Base-by-base conservation (phyloP, 2,113 vertebrate species). In the Corythoichthys intestinalis region DNA sequence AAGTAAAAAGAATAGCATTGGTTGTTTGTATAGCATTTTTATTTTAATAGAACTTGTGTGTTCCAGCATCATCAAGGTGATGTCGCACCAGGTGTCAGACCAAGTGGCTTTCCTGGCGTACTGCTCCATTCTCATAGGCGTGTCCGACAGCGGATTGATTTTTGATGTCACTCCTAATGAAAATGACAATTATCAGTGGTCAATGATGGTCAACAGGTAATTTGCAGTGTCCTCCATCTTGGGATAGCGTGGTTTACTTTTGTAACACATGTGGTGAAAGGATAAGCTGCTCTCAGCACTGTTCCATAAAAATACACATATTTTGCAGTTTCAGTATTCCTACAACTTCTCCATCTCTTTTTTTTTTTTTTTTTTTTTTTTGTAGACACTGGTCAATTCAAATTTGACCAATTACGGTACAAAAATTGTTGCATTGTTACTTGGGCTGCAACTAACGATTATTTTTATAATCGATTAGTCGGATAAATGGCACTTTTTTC, bases 61-160 rank as follows among this genome's bases (percentile, higher is more conserved):
- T 57, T 11, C 0, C 63, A 90, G 89, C 20, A 70, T 91, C 75
- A 47, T 82, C 72, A 89, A 90, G 65, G 60, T 79, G 0, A 62
- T 56, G 13, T 74, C 77, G 0, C 52, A 83, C 76, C 41, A 4
- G 3, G 15, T 71, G 48, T 0, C 1, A 0, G 0, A 11, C 0
- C 44, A 35, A 0, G 54, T 79, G 58, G 37, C 64, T 4, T 37
- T 4, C 46, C 78, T 93, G 66, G 0, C 7, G 57, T 83, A 85
- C 86, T 80, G 80, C 71, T 20, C 70, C 0, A 0, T 56, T 28
- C 87, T 92, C 65, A 12, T 90, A 0, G 85, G 69, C 0, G 67
- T 83, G 13, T 20, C 62, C 7, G 0, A 2, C 4, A 0, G 0
- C 2, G 72, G 74, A 5, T 0, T 0, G 0, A 20, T 91, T 5